These are phyloP conservation scores for Tribolium madens DNA, from an alignment of 1,140 invertebrate genomes.

Conservation along the genomic window DNA sequence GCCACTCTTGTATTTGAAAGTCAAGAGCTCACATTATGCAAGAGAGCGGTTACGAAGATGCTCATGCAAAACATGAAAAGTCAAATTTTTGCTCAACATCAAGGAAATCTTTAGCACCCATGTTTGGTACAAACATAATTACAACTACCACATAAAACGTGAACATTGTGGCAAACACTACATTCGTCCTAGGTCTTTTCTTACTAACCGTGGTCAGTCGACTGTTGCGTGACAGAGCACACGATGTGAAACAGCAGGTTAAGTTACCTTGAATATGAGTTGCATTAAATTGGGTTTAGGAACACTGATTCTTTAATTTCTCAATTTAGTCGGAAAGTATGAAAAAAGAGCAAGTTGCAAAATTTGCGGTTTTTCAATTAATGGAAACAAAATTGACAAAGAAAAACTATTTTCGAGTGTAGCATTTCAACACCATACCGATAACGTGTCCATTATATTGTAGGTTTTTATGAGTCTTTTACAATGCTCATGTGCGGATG, in stretches of 20 bases:
- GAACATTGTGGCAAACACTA: conserved; percentile 36
- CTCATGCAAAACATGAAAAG: conserved; percentile 1
- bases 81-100: neutral
- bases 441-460: conserved; percentile 16
- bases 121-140: conserved; percentile 18
- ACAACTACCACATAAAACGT: conserved; percentile 16
- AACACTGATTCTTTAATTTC: neutral
- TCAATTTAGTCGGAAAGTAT: neutral
- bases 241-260: conserved; percentile 20
- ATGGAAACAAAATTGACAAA: neutral
- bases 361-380: neutral
- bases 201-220: conserved; percentile 29
- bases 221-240: conserved; percentile 32
- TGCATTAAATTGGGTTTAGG: conserved; percentile 16
- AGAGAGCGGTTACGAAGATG: conserved; percentile 2
- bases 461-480: conserved; percentile 15
- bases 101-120: conserved; percentile 10
- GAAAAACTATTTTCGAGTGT: neutral
- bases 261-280: conserved; percentile 23
- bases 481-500: conserved; percentile 32
- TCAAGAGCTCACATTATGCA: conserved; percentile 23
- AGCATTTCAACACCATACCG: conserved; percentile 19
- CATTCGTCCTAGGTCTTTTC: conserved; percentile 24
- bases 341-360: neutral
- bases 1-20: conserved; percentile 28